phyloP scores from a whole-genome alignment of 2,888 invertebrate species.

The Cheilosia scutellata region DNA sequence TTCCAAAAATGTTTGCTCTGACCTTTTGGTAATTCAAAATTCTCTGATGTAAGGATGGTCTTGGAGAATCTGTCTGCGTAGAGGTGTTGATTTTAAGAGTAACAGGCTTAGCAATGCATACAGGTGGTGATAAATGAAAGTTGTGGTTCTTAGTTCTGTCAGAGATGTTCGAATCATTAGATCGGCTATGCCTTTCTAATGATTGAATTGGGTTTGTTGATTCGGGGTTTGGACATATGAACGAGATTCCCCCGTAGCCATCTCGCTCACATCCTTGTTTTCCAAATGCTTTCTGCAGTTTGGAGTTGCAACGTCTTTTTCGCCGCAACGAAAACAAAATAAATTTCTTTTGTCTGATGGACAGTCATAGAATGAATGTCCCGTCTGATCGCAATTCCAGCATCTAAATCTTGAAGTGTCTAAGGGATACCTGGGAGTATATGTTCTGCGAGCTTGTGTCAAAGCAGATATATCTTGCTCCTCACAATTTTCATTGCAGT shows the following conservation, averaged over 20 bases:
- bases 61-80: background rate
- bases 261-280: constrained; percentile 22
- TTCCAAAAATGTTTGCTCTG: background rate
- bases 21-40: background rate
- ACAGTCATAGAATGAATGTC: constrained; percentile 11
- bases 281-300: constrained; percentile 1
- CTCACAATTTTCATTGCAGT: background rate
- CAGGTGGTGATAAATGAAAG: background rate
- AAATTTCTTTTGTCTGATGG: background rate
- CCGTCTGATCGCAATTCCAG: constrained; percentile 12
- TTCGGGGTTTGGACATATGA: background rate
- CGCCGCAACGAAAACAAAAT: constrained; percentile 1
- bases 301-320: background rate
- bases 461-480: background rate
- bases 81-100: background rate
- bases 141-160: background rate
- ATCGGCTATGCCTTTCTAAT: background rate
- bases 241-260: constrained; percentile 23
- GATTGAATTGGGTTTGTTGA: background rate
- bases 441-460: background rate
- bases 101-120: background rate
- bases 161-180: background rate
- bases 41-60: background rate
- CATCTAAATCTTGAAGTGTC: constrained; percentile 1
- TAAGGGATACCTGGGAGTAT: background rate